Evolutionary conservation across 2,113 vertebrate species (phyloP).

Genomic region (Crotalus helleri): DNA sequence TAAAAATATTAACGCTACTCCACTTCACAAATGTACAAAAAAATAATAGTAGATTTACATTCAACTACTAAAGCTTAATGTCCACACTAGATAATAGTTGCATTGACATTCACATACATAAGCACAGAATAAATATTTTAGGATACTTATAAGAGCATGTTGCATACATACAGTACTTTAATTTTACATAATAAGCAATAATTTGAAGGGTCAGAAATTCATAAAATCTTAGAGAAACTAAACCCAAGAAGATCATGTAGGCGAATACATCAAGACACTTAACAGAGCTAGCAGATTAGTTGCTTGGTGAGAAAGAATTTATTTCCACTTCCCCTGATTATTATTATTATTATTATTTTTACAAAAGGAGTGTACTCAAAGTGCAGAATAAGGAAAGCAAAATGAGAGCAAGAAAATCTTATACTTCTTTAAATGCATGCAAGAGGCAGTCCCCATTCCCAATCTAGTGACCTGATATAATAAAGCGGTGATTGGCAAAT

Average conservation of each 20-base stretch:
- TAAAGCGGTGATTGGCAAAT: conserved; percentile 78
- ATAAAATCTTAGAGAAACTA: conserved; percentile 73
- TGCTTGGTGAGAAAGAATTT: conserved; percentile 66
- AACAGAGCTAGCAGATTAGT: conserved; percentile 69
- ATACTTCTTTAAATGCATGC: conserved; percentile 73
- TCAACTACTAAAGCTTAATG: conserved; percentile 79
- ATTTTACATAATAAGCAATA: conserved; percentile 74
- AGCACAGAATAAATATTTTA: conserved; percentile 82
- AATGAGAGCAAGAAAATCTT: conserved; percentile 58
- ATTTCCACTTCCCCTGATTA: conserved; percentile 62
- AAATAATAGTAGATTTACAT: conserved; percentile 74
- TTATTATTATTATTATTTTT: conserved; percentile 51
- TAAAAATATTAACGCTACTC: conserved; percentile 76
- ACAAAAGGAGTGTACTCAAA: conserved; percentile 71
- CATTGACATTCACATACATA: conserved; percentile 84
- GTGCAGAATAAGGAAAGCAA: conserved; percentile 69
- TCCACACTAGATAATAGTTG: conserved; percentile 79
- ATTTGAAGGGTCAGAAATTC: conserved; percentile 65
- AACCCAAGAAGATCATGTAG: conserved; percentile 62
- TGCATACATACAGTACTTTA: conserved; percentile 81
- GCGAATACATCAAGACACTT: conserved; percentile 68
- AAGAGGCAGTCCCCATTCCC: conserved; percentile 66
- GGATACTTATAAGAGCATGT: conserved; percentile 79
- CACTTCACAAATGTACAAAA: conserved; percentile 82
- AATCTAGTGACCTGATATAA: conserved; percentile 72